These are phyloP conservation scores for Sycophila sp. DNA, from an alignment of 1,140 invertebrate genomes.

Conservation along the genomic window DNA sequence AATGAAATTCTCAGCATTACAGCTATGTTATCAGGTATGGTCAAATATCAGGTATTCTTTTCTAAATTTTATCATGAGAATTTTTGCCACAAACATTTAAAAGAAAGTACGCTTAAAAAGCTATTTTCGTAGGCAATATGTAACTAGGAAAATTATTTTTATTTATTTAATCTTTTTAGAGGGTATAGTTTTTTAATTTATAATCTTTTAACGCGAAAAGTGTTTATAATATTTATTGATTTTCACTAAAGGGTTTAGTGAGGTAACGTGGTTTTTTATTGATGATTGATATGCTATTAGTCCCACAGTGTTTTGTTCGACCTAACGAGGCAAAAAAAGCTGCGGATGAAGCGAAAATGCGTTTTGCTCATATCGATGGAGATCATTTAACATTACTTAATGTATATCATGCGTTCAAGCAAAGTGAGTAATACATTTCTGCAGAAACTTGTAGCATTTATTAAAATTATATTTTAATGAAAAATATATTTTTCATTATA, in stretches of 20 bases:
- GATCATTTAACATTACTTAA: constrained; percentile 96
- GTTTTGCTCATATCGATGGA: constrained; percentile 99
- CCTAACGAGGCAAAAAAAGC: constrained; percentile 99
- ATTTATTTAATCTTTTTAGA: not conserved
- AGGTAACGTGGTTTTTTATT: constrained; percentile 59
- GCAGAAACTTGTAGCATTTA: not conserved
- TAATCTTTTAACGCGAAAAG: not conserved
- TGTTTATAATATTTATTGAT: not conserved
- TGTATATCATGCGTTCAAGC: constrained; percentile 98
- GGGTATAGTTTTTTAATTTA: not conserved
- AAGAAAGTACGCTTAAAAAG: not conserved
- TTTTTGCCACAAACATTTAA: not conserved
- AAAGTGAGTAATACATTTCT: constrained; percentile 79
- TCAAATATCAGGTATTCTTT: constrained; percentile 12
- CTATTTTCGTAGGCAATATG: not conserved
- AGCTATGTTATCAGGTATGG: constrained; percentile 96
- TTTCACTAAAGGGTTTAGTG: constrained; percentile 37
- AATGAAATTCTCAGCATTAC: constrained; percentile 99
- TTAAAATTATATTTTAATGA: constrained; percentile 4
- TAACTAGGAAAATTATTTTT: not conserved
- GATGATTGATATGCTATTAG: constrained; percentile 73
- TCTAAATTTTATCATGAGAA: not conserved
- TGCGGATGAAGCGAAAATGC: constrained; percentile 98
- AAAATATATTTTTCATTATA: constrained; percentile 43
- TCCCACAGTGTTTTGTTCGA: constrained; percentile 99